Percentiles rank a stretch among this genome's conserved stretches.
phyloP scores from a whole-genome alignment of 1,140 invertebrate genomes.

The Lycorma delicatula region DNA sequence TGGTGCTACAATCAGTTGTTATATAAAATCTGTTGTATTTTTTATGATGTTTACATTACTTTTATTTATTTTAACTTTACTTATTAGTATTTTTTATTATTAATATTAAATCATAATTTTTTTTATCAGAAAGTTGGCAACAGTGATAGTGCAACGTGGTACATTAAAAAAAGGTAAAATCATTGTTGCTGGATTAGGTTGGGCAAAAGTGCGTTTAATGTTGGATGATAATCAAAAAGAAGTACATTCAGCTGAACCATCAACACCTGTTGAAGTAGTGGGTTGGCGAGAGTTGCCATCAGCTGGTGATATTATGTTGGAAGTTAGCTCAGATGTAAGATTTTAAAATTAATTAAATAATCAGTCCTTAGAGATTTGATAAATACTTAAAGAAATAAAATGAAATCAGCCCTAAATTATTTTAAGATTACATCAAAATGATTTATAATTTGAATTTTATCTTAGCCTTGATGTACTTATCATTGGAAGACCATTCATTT shows the following conservation, averaged over 20 bases:
- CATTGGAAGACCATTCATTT: no score
- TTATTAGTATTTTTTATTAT: constrained; percentile 8
- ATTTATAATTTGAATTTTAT: no score
- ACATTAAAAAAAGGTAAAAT: constrained; percentile 72
- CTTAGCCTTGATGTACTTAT: no score
- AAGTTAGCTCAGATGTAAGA: constrained; percentile 66
- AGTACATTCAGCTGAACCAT: constrained; percentile 60
- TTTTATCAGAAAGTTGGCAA: constrained; percentile 68
- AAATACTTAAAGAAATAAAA: no score
- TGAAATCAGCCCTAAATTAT: no score
- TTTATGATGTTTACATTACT: no score
- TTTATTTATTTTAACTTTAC: no score
- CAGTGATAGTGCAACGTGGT: constrained; percentile 81
- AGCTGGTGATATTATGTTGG: constrained; percentile 77
- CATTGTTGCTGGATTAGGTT: constrained; percentile 73
- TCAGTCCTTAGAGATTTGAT: no score
- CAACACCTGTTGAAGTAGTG: constrained; percentile 76
- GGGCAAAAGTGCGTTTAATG: constrained; percentile 80
- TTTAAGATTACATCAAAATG: no score
- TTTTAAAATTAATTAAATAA: no score
- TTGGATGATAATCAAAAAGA: constrained; percentile 47
- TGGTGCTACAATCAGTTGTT: no score
- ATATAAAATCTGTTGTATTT: no score
- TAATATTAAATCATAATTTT: constrained; percentile 7
- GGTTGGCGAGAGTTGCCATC: constrained; percentile 82